Evolutionary conservation across 2,797 vertebrate genomes (phyloP).

Genomic region (Crax fasciolata): DNA sequence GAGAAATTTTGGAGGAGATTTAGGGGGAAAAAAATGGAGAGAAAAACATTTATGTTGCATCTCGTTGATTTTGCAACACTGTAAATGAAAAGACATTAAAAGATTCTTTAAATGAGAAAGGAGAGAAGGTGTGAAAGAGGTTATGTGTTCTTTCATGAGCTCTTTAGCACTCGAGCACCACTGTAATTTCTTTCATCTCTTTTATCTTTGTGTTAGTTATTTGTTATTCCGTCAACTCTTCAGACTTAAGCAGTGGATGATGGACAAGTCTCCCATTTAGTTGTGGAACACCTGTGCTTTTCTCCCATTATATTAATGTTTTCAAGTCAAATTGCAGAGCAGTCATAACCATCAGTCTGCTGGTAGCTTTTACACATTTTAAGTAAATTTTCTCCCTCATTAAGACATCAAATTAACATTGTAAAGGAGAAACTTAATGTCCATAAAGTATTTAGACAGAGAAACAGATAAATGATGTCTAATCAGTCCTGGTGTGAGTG

Average conservation of each 20-base stretch:
- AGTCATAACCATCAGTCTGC: not conserved
- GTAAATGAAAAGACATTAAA: conserved; percentile 14
- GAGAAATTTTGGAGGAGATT: not conserved
- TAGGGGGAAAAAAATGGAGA: not conserved
- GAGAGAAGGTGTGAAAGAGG: not conserved
- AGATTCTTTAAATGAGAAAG: not conserved
- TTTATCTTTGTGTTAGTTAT: not conserved
- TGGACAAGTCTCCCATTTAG: not conserved
- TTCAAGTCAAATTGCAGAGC: not conserved
- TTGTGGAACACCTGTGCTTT: not conserved
- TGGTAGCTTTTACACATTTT: conserved; percentile 13
- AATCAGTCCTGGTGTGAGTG: conserved; percentile 13
- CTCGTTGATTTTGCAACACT: not conserved
- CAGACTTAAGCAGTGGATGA: not conserved
- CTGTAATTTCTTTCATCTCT: not conserved
- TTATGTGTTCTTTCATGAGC: not conserved
- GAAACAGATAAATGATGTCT: conserved; percentile 36
- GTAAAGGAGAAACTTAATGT: conserved; percentile 57
- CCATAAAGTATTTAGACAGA: conserved; percentile 29
- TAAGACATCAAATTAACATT: conserved; percentile 51
- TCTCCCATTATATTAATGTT: conserved; percentile 28
- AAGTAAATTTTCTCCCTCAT: conserved; percentile 38
- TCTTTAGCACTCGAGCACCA: not conserved
- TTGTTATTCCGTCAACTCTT: not conserved
- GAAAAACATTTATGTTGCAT: not conserved